Evolutionary conservation across 2,797 vertebrate genomes (phyloP), one percentile per base, ranked within the genome.

Genomic region (Botia kubotai): DNA sequence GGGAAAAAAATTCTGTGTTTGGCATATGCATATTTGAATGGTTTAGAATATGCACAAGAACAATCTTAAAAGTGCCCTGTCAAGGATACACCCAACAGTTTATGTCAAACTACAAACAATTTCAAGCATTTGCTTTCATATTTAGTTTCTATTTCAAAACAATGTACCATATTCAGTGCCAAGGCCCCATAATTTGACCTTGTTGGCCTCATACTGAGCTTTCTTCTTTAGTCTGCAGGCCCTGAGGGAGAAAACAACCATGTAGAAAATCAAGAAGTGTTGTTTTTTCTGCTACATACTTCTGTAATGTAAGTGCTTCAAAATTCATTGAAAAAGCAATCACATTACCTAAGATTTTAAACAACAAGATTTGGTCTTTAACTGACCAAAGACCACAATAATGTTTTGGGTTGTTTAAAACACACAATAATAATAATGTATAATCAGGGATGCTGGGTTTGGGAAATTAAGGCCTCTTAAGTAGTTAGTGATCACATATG

Each of bases 171-270:
- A 98, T 93, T 99, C 98, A 76, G 97, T 99, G 92, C 98, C 96
- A 88, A 99, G 97, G 88, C 98, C 98, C 98, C 97, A 99, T 77
- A 99, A 94, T 91, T 99, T 99, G 87, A 99, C 97, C 94, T 99
- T 99, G 93, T 99, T 99, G 85, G 98, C 98, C 94, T 99, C 98
- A 86, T 99, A 99, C 87, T 99, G 98, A 33, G 98, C 98, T 93
- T 99, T 99, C 96, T 99, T 99, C 94, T 99, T 99, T 90, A 99
- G 95, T 81, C 98, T 95, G 89, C 98, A 99, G 87, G 98, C 98
- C 95, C 98, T 99, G 78, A 19, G 86, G 82, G 83, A 66, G 78
- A 79, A 73, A 60, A 82, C 69, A 68, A 82, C 77, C 73, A 87
- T 11, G 19, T 14, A 19, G 13, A 65, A 39, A 55, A 66, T 80